Evolutionary conservation across 1,140 invertebrate genomes (phyloP), one percentile per base, ranked within the genome.

Genomic region (Drosophila tani): DNA sequence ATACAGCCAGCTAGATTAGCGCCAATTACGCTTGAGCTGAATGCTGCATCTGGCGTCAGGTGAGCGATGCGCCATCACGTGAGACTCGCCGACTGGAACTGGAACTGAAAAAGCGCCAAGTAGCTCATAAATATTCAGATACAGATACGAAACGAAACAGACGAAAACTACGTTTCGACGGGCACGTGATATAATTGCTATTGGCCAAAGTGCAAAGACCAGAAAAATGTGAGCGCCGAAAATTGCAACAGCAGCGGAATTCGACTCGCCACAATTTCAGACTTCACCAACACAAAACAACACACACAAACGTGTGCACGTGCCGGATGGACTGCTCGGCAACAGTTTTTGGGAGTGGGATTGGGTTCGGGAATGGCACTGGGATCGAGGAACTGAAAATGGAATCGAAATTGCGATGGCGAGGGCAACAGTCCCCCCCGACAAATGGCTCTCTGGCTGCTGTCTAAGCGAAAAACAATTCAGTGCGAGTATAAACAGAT

Each of bases 281-380:
- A 11, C 17, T 71, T 71, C 17, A 46, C 29, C 57, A 59, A 67
- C 80, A 38, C 43, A 17, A 63, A 19, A 29, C 11, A 17, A 63
- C 29, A 29, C n/a, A 43, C 41, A 67, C 71, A 90, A 84, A 82
- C 88, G 79, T 85, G 87, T 70, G 76, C 88, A 91, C 88, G 87
- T 91, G 87, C 81, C 84, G 76, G 45, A 78, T 60, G 55, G 45
- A 49, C 50, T 50, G 75, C 78, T 75, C 83, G 64, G 81, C 87
- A 91, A 91, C 87, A 82, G 56, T 41, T 29, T 50, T n/a, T 47
- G 29, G 27, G 38, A 11, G 14, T 68, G 32, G 32, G 32, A 46
- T 47, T 67, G n/a, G n/a, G 17, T 24, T 49, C 17, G 43, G 58
- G 24, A 60, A 19, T 51, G 29, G 32, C 5, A 21, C 1, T 38